Conservation (phyloP, 1,140 invertebrate species). For the Anthonomus grandis region DNA sequence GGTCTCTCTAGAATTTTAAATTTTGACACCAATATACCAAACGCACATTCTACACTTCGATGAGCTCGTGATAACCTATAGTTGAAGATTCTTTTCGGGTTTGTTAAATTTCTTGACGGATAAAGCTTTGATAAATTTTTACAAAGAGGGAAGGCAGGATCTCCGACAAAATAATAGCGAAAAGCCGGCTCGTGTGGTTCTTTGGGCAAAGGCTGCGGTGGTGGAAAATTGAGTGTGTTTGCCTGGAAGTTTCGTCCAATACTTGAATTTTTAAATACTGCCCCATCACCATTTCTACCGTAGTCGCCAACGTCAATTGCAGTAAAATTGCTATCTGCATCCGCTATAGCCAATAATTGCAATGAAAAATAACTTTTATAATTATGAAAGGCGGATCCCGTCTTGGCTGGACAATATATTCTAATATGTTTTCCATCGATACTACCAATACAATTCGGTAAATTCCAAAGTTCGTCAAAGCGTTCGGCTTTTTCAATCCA, state of each 20-base stretch:
- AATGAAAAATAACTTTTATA: conserved; percentile 49
- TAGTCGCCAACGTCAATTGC: conserved; percentile 46
- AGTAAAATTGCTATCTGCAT: conserved; percentile 48
- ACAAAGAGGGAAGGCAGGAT: conserved; percentile 23
- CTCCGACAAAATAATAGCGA: conserved; percentile 25
- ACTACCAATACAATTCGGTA: no score
- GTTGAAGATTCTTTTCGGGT: no score
- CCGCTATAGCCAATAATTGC: conserved; percentile 46
- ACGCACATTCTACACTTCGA: no score
- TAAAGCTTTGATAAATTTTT: conserved; percentile 19
- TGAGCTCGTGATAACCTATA: no score
- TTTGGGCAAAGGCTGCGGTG: conserved; percentile 11
- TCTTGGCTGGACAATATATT: conserved; percentile 34
- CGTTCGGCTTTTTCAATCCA: conserved; percentile 23
- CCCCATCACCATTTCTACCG: conserved; percentile 39
- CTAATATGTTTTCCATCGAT: conserved; percentile 47
- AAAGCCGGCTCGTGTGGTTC: conserved; percentile 14
- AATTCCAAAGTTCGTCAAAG: conserved; percentile 28
- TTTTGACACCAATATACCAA: no score
- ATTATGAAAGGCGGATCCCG: conserved; percentile 47
- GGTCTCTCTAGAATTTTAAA: no score
- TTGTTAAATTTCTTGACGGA: conserved; percentile 9
- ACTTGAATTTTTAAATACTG: conserved; percentile 35
- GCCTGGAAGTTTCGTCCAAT: conserved; percentile 21
- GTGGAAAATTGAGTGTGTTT: conserved; percentile 18